These are phyloP conservation scores for Aulostomus chinensis DNA, from an alignment of 2,797 vertebrate genomes.

Conservation along the genomic window DNA sequence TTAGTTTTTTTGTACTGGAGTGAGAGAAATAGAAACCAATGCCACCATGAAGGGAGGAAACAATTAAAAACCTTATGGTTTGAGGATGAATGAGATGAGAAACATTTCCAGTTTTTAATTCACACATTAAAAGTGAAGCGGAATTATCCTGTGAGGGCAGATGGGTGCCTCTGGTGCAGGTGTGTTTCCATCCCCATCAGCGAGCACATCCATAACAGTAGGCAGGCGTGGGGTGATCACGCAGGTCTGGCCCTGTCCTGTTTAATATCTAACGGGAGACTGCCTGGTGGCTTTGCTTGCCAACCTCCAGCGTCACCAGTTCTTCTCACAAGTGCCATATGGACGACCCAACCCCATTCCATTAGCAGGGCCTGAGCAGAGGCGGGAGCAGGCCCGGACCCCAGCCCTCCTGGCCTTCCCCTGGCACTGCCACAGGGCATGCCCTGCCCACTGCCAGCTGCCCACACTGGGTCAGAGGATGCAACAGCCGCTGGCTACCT, in stretches of 20 bases:
- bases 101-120: no score
- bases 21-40: no score
- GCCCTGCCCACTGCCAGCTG: conserved; percentile 82
- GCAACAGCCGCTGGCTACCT: conserved; percentile 63
- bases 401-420: conserved; percentile 75
- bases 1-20: no score
- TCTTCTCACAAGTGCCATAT: conserved; percentile 87
- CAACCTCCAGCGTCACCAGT: conserved; percentile 71
- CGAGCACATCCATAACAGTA: conserved; percentile 65
- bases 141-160: conserved; percentile 2
- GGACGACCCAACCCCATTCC: conserved; percentile 90
- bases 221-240: conserved; percentile 48
- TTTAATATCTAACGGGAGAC: conserved; percentile 78
- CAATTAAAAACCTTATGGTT: no score
- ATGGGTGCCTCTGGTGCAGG: conserved; percentile 41
- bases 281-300: conserved; percentile 68
- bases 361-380: conserved; percentile 88
- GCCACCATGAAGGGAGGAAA: no score
- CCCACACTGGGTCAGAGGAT: conserved; percentile 68
- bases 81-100: no score
- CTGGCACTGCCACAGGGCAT: conserved; percentile 83
- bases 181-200: conserved; percentile 55
- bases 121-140: no score
- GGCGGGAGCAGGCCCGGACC: conserved; percentile 65
- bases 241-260: conserved; percentile 74